A percentile compares a stretch with the other conserved stretches of the same genome.
Evolutionary conservation across 2,797 vertebrate species (phyloP).

Genomic region (Craterocephalus amniculus): DNA sequence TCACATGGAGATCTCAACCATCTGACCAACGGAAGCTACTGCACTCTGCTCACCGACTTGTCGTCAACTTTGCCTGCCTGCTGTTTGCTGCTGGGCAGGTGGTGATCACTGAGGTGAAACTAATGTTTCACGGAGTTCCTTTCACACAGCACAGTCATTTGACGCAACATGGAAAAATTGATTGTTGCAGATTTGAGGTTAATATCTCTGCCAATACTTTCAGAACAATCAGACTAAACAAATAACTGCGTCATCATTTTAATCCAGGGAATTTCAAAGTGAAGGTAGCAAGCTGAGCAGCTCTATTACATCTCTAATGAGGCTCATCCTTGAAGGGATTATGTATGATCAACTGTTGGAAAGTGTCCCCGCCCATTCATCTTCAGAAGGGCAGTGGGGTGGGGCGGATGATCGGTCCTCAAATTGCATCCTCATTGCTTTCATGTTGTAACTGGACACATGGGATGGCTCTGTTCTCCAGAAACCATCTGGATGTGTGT

Average conservation of each 20-base stretch:
- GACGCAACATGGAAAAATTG: not conserved
- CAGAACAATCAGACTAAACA: not conserved
- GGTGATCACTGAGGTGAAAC: constrained; percentile 13
- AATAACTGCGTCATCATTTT: not conserved
- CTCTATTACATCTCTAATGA: not conserved
- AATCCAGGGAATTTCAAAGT: not conserved
- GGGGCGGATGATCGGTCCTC: constrained; percentile 38
- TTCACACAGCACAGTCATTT: not conserved
- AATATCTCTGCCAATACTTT: not conserved
- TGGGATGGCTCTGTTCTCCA: constrained; percentile 66
- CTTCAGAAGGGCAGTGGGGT: constrained; percentile 7
- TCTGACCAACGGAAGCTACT: constrained; percentile 7
- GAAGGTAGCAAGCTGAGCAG: not conserved
- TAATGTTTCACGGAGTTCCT: not conserved
- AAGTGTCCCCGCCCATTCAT: not conserved
- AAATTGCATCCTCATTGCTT: constrained; percentile 66
- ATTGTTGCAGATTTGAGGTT: not conserved
- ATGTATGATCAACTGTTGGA: not conserved
- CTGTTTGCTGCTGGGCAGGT: constrained; percentile 19
- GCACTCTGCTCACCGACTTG: not conserved
- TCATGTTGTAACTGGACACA: constrained; percentile 83
- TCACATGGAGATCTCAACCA: not conserved
- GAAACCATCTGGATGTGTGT: constrained; percentile 76
- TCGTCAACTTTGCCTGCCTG: constrained; percentile 1
- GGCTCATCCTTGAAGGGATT: not conserved